Conservation (phyloP, 2,113 vertebrate species). For the Carollia perspicillata region DNA sequence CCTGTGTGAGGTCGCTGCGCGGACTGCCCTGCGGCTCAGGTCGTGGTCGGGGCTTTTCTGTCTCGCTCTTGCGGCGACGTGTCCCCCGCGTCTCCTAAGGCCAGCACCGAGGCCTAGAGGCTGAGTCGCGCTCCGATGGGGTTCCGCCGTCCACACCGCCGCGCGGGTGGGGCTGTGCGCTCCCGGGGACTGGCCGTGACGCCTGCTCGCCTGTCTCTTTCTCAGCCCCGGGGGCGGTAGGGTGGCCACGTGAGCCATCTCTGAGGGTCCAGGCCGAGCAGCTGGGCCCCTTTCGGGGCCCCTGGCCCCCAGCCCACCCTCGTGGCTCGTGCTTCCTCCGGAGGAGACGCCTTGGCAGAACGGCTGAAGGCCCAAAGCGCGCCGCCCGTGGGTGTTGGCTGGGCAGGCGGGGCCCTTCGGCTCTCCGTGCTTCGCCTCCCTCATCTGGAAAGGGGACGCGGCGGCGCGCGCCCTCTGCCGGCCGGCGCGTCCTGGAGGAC, state of each 20-base stretch:
- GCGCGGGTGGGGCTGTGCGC: no score
- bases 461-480: no score
- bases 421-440: neutral
- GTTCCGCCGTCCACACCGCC: no score
- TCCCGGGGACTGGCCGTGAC: no score
- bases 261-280: rapidly evolving
- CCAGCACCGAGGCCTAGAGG: no score
- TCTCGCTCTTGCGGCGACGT: neutral
- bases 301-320: no score
- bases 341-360: neutral
- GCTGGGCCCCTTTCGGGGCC: neutral
- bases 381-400: neutral
- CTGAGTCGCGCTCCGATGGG: no score
- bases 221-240: neutral
- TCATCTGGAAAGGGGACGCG: neutral
- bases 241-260: neutral
- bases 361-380: neutral
- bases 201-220: neutral
- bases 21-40: neutral
- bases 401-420: neutral
- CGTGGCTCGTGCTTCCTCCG: no score
- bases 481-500: neutral
- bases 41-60: neutral
- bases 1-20: neutral
- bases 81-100: neutral